These are phyloP conservation scores for Ostrea denselamellosa DNA, from an alignment of 1,140 invertebrate genomes.

Conservation along the genomic window DNA sequence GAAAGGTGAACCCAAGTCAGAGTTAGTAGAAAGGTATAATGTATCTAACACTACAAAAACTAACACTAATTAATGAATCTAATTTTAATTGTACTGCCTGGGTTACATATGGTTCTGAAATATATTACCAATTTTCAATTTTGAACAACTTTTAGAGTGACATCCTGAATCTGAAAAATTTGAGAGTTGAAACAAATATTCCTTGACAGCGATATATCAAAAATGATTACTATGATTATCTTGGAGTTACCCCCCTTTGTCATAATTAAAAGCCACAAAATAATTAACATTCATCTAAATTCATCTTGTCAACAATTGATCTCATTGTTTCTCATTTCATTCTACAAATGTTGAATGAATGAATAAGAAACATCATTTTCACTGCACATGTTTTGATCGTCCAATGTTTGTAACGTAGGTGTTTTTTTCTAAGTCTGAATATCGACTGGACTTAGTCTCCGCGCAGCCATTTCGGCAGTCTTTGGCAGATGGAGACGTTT, in stretches of 20 bases:
- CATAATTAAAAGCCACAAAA: conserved; percentile 33
- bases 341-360: neutral
- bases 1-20: too few relatives aligned
- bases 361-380: neutral
- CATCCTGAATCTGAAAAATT: too few relatives aligned
- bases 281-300: conserved; percentile 19
- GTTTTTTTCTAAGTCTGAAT: conserved; percentile 11
- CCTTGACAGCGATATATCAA: too few relatives aligned
- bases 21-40: too few relatives aligned
- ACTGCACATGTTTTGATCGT: neutral
- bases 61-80: too few relatives aligned
- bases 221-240: neutral
- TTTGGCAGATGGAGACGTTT: neutral
- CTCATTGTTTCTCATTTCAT: neutral
- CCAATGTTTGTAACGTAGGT: neutral
- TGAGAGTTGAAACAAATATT: too few relatives aligned
- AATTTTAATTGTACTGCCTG: too few relatives aligned
- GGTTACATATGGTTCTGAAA: too few relatives aligned
- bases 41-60: too few relatives aligned
- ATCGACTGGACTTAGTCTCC: conserved; percentile 17
- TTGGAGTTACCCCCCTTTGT: conserved; percentile 23
- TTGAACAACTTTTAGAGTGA: too few relatives aligned
- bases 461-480: conserved; percentile 6
- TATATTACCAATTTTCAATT: too few relatives aligned
- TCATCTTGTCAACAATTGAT: neutral